These are phyloP conservation scores for Hydrotaea cyrtoneurina DNA, from an alignment of 2,888 invertebrate genomes.

Conservation along the genomic window DNA sequence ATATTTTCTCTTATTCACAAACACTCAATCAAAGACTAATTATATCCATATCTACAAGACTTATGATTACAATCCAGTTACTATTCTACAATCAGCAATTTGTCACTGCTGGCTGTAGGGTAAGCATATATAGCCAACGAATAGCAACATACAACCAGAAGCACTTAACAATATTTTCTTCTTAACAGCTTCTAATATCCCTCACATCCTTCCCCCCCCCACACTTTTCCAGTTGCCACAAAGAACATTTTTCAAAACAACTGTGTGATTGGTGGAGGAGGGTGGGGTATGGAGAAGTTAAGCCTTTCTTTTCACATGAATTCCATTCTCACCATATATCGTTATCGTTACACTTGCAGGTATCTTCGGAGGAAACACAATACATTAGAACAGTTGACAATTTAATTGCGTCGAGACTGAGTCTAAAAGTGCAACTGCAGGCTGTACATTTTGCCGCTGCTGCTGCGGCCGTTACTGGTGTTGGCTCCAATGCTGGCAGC, in stretches of 20 bases:
- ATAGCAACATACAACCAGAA: conserved; percentile 24
- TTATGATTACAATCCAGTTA: too few relatives aligned
- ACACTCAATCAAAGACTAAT: too few relatives aligned
- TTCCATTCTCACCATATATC: conserved; percentile 5
- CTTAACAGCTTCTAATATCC: conserved; percentile 41
- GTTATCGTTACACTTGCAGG: conserved; percentile 72
- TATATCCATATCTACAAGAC: too few relatives aligned
- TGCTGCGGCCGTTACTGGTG: conserved; percentile 69
- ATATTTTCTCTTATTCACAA: too few relatives aligned
- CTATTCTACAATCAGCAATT: too few relatives aligned
- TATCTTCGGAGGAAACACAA: conserved; percentile 78
- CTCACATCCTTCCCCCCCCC: conserved; percentile 12
- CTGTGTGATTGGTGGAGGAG: too few relatives aligned
- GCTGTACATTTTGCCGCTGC: conserved; percentile 78
- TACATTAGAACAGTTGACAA: conserved; percentile 79
- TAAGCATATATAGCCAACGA: neutral
- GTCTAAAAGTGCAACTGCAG: conserved; percentile 80
- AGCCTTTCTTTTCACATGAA: conserved; percentile 16
- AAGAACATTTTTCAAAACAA: conserved; percentile 48
- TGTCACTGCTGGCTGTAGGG: neutral
- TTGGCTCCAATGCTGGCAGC: conserved; percentile 67
- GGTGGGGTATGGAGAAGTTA: neutral
- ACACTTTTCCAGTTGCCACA: conserved; percentile 34
- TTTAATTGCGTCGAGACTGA: conserved; percentile 79
- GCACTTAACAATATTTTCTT: conserved; percentile 34